A percentile compares a stretch with the other conserved stretches of the same genome.
phyloP scores from a whole-genome alignment of 2,113 vertebrate genomes.

The Oryzias woworae region DNA sequence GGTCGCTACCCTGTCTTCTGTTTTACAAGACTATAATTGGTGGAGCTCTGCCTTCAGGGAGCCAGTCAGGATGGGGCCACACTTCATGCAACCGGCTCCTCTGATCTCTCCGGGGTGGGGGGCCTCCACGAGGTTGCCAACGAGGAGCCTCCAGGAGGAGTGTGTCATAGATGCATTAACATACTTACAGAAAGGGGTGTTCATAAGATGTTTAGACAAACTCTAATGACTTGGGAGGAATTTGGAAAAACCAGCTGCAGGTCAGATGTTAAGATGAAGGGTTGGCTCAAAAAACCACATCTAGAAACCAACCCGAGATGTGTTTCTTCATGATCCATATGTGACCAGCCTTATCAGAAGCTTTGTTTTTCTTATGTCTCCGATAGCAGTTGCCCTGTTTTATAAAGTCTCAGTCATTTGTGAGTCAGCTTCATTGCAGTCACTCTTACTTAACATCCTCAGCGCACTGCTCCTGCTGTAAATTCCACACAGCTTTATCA shows the following conservation, averaged over 20 bases:
- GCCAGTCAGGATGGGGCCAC: slow-evolving; percentile 39
- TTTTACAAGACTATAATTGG: slow-evolving; percentile 61
- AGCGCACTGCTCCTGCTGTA: slow-evolving; percentile 25
- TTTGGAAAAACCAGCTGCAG: no score
- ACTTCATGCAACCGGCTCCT: slow-evolving; percentile 33
- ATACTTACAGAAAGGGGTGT: slow-evolving; percentile 16
- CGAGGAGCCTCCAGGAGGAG: slow-evolving; percentile 20
- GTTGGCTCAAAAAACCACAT: slow-evolving; percentile 25
- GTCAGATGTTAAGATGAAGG: no score
- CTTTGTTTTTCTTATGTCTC: slow-evolving; percentile 18
- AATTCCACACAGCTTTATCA: slow-evolving; percentile 65
- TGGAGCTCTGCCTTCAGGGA: slow-evolving; percentile 26
- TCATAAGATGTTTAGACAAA: slow-evolving; percentile 37
- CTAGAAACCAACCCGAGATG: slow-evolving; percentile 23
- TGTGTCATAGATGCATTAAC: slow-evolving; percentile 46
- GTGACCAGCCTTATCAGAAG: slow-evolving; percentile 41
- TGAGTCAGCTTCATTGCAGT: slow-evolving; percentile 34
- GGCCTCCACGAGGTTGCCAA: slow-evolving; percentile 18
- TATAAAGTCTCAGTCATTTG: slow-evolving; percentile 24
- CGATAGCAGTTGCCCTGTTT: slow-evolving; percentile 20
- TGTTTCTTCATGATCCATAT: slow-evolving; percentile 36
- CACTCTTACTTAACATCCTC: slow-evolving; percentile 47
- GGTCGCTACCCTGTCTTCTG: not conserved
- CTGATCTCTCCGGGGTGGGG: slow-evolving; percentile 70
- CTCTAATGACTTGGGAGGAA: no score